These are phyloP conservation scores for Catocala sponsa DNA, from an alignment of 2,888 invertebrate genomes.

Conservation along the genomic window DNA sequence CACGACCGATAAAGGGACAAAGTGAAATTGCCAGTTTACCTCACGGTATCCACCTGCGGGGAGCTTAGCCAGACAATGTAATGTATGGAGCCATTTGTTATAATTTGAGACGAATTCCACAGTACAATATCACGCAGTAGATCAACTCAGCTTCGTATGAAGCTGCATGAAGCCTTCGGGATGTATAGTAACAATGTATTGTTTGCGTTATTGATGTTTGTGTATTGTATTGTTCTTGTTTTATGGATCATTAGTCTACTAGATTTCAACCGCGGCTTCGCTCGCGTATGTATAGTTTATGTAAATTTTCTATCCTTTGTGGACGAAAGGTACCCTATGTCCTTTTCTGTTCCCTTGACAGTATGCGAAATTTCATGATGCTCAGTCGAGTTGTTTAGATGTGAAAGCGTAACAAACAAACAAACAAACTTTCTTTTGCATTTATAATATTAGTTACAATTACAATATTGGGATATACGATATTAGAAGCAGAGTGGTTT, in stretches of 20 bases:
- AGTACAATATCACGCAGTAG: slow-evolving; percentile 41
- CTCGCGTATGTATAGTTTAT: slow-evolving; percentile 10
- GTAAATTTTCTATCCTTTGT: too few relatives aligned
- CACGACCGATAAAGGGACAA: slow-evolving; percentile 53
- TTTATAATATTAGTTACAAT: too few relatives aligned
- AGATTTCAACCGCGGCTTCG: too few relatives aligned
- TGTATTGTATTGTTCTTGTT: neutral
- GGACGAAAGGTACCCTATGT: too few relatives aligned
- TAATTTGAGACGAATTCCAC: slow-evolving; percentile 65
- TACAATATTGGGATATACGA: too few relatives aligned
- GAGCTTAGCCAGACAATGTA: slow-evolving; percentile 58
- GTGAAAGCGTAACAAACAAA: too few relatives aligned
- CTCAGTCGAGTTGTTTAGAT: too few relatives aligned
- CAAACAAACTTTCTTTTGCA: too few relatives aligned
- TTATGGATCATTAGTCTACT: slow-evolving; percentile 5
- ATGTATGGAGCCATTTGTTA: slow-evolving; percentile 73
- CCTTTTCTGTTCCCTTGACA: too few relatives aligned
- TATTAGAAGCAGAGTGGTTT: too few relatives aligned
- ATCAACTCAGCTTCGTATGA: slow-evolving; percentile 26
- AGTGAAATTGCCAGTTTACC: slow-evolving; percentile 55
- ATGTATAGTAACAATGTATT: slow-evolving; percentile 1
- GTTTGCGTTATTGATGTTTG: neutral
- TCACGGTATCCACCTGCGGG: slow-evolving; percentile 40
- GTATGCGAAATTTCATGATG: too few relatives aligned
- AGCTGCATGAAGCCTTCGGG: slow-evolving; percentile 8